Conservation (phyloP, 1,140 invertebrate genomes). For the Eurosta solidaginis region DNA sequence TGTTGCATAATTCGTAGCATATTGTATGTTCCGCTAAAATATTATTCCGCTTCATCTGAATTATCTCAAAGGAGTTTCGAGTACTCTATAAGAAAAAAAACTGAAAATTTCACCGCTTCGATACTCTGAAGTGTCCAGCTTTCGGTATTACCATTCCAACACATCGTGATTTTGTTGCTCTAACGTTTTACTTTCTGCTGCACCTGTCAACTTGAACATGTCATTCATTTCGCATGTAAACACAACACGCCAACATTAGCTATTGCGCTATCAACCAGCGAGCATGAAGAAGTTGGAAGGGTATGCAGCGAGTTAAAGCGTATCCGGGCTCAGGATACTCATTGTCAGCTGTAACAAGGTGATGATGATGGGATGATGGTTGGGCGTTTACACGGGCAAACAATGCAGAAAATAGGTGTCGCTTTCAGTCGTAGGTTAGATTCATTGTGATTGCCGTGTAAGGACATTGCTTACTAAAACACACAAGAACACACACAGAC, state of each 20-base stretch:
- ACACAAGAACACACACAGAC: background rate
- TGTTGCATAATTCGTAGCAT: no score
- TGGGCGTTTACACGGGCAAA: background rate
- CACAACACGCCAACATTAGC: background rate
- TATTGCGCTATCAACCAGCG: background rate
- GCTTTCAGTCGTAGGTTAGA: background rate
- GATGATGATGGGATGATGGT: background rate
- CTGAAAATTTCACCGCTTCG: no score
- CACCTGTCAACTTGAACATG: slow-evolving; percentile 27
- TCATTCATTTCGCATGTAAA: slow-evolving; percentile 20
- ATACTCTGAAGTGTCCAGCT: no score
- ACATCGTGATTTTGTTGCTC: background rate
- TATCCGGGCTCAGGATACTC: background rate
- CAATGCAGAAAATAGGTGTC: background rate
- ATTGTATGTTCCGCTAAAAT: no score
- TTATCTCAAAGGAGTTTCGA: no score
- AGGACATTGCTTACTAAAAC: background rate
- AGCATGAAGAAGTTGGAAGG: background rate
- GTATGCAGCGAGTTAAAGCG: background rate
- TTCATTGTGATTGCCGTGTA: background rate
- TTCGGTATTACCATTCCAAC: no score
- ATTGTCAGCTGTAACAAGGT: background rate
- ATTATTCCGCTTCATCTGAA: no score
- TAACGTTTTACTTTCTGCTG: background rate
- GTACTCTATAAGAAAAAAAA: no score